Evolutionary conservation across 1,140 invertebrate species (phyloP).

Genomic region (Bombus haemorrhoidalis): DNA sequence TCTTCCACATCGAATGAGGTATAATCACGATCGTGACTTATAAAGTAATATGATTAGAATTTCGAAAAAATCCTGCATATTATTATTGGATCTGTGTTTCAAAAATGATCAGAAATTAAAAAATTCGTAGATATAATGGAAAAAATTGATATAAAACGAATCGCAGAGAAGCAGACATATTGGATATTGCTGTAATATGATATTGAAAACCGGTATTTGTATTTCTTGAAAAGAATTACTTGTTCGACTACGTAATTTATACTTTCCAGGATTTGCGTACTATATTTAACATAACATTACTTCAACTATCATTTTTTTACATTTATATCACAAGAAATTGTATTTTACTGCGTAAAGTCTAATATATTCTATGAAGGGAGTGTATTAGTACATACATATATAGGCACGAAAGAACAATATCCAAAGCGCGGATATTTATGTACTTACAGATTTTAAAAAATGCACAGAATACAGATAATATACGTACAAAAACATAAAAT

Average conservation of each 20-base stretch:
- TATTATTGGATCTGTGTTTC: neutral
- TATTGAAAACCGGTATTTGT: neutral
- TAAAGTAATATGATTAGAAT: too few relatives aligned
- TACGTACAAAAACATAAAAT: too few relatives aligned
- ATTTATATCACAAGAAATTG: too few relatives aligned
- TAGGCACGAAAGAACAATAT: too few relatives aligned
- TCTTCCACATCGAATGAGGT: neutral
- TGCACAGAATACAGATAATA: too few relatives aligned
- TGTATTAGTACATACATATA: too few relatives aligned
- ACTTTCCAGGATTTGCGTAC: neutral
- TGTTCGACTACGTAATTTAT: neutral
- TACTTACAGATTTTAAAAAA: too few relatives aligned
- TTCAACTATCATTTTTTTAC: neutral
- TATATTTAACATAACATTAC: neutral
- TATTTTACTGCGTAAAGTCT: too few relatives aligned
- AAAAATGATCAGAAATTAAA: neutral
- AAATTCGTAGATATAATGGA: neutral
- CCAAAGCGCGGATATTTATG: too few relatives aligned
- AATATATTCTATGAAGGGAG: too few relatives aligned
- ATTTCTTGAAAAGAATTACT: neutral
- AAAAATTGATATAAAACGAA: neutral
- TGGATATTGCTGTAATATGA: too few relatives aligned
- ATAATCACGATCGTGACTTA: neutral
- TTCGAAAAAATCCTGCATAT: neutral
- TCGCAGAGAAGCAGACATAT: too few relatives aligned